These are phyloP conservation scores for Entosphenus tridentatus DNA, from an alignment of 2,113 vertebrate genomes.

Conservation along the genomic window DNA sequence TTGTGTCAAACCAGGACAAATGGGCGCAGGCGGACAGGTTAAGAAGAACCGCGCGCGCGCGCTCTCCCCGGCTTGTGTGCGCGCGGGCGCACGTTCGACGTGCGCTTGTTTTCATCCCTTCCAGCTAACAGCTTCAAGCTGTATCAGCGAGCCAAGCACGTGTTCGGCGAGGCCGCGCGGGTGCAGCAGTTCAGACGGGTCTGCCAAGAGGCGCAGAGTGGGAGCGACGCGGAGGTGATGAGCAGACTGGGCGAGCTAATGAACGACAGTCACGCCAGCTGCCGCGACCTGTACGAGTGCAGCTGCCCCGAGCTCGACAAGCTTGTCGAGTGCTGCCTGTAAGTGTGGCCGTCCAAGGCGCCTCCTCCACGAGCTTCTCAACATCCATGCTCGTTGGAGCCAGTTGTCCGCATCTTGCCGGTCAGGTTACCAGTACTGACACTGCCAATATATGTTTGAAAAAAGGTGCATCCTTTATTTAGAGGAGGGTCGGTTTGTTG, in stretches of 20 bases:
- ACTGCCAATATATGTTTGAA: too few relatives aligned
- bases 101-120: neutral
- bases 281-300: conserved; percentile 72
- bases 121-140: conserved; percentile 52
- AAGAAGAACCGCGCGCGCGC: too few relatives aligned
- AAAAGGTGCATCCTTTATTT: too few relatives aligned
- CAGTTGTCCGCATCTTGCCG: conserved; percentile 7
- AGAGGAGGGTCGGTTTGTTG: too few relatives aligned
- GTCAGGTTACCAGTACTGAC: too few relatives aligned
- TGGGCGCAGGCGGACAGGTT: too few relatives aligned
- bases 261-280: conserved; percentile 75
- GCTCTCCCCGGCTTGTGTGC: too few relatives aligned
- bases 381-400: neutral
- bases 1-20: too few relatives aligned
- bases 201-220: conserved; percentile 35
- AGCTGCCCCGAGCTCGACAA: conserved; percentile 77
- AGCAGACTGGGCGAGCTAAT: conserved; percentile 52
- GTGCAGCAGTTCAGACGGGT: conserved; percentile 55
- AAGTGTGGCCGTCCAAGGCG: conserved; percentile 20
- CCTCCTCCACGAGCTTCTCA: too few relatives aligned
- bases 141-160: conserved; percentile 65
- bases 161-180: conserved; percentile 61
- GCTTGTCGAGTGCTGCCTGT: conserved; percentile 74
- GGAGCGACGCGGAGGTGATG: conserved; percentile 20
- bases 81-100: too few relatives aligned